Conservation (phyloP, 2,113 vertebrate genomes). For the Cyrtonyx montezumae region DNA sequence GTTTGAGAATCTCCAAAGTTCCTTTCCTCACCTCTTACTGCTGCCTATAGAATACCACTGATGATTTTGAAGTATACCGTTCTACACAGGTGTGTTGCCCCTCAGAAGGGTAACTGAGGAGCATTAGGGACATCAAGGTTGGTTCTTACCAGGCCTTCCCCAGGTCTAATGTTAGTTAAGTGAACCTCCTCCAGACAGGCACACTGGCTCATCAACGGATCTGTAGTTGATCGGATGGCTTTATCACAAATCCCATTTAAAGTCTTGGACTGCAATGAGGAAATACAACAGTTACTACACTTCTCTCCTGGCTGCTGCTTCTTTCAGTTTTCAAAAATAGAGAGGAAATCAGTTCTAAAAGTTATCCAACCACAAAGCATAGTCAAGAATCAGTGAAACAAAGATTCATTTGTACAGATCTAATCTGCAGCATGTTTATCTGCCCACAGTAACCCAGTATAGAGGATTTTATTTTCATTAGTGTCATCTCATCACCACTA, state of each 20-base stretch:
- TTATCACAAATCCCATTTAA: conserved; percentile 93
- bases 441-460: neutral
- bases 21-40: neutral
- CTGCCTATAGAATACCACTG: neutral
- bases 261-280: conserved; percentile 83
- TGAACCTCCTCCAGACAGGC: conserved; percentile 90
- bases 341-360: neutral
- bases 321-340: neutral
- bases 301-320: neutral
- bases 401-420: neutral
- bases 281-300: neutral
- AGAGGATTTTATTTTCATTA: neutral
- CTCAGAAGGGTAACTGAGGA: neutral
- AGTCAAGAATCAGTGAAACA: neutral
- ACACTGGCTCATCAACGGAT: conserved; percentile 84
- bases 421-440: neutral
- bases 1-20: neutral
- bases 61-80: neutral
- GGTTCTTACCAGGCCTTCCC: conserved; percentile 91
- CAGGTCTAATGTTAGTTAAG: conserved; percentile 86
- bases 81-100: neutral
- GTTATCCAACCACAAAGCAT: neutral
- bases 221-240: conserved; percentile 83
- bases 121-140: neutral
- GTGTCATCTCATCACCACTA: neutral